These are phyloP conservation scores for Pelusios castaneus DNA, from an alignment of 2,113 vertebrate genomes.

Conservation along the genomic window DNA sequence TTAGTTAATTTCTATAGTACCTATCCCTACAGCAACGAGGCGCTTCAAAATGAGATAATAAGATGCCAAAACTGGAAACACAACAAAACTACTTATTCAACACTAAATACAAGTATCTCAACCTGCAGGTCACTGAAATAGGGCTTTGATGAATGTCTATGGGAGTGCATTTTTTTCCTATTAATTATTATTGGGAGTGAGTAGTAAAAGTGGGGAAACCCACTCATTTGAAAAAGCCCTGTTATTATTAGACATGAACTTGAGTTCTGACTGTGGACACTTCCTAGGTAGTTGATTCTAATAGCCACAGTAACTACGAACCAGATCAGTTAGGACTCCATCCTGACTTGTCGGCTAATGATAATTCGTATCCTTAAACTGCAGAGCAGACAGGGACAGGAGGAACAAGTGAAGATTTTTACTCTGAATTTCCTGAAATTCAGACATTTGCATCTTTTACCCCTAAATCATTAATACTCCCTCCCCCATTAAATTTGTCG, in stretches of 20 bases:
- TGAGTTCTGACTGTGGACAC: not conserved
- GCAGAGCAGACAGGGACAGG: not conserved
- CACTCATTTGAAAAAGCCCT: not conserved
- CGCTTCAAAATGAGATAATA: not conserved
- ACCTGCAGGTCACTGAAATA: fast-evolving
- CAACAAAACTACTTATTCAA: not conserved
- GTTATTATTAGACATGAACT: fast-evolving
- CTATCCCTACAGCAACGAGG: not conserved
- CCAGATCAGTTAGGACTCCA: not conserved
- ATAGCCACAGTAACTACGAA: not conserved
- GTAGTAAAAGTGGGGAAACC: not conserved
- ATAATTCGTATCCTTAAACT: not conserved
- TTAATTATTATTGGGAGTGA: not conserved
- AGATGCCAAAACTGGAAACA: not conserved
- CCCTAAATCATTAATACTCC: not conserved
- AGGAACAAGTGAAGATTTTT: not conserved
- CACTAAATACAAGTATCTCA: not conserved
- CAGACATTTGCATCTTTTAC: not conserved
- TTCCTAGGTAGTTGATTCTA: not conserved
- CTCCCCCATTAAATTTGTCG: not conserved
- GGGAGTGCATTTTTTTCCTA: not conserved
- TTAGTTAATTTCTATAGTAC: not conserved
- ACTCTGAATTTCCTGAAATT: not conserved
- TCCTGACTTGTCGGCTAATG: not conserved
- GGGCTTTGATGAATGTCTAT: fast-evolving